These are phyloP conservation scores for Taxidea taxus DNA, from an alignment of 2,113 vertebrate genomes.

Conservation along the genomic window DNA sequence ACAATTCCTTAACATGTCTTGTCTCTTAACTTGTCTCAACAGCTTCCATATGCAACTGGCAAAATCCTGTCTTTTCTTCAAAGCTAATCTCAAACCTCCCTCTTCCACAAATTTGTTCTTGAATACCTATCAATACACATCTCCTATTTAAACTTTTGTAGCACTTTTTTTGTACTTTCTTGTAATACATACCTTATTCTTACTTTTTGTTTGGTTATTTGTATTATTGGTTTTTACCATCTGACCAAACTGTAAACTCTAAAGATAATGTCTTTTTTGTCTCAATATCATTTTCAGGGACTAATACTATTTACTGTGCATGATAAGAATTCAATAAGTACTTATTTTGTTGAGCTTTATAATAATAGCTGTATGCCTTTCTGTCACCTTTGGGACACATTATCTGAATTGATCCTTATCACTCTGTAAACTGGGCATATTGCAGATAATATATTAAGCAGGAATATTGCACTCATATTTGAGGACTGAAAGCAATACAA, in stretches of 20 bases:
- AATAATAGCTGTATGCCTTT: background rate
- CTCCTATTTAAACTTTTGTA: background rate
- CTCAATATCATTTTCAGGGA: background rate
- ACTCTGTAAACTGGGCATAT: background rate
- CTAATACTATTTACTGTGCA: background rate
- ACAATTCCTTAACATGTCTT: background rate
- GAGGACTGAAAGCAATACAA: background rate
- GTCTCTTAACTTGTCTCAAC: background rate
- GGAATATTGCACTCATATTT: background rate
- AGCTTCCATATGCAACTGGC: background rate
- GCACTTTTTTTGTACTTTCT: background rate
- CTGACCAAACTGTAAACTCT: background rate
- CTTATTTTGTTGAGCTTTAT: background rate
- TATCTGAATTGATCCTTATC: background rate
- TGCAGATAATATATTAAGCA: too few relatives aligned
- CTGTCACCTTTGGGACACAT: background rate
- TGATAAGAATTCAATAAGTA: background rate
- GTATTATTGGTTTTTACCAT: background rate
- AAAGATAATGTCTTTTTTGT: background rate
- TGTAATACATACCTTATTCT: background rate
- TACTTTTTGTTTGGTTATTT: background rate
- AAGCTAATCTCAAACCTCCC: background rate
- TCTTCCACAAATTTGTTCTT: background rate
- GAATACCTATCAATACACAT: background rate
- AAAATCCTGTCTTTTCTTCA: background rate